Base-by-base conservation (phyloP, 2,113 vertebrate genomes). In the Romanogobio albipinnatus region DNA sequence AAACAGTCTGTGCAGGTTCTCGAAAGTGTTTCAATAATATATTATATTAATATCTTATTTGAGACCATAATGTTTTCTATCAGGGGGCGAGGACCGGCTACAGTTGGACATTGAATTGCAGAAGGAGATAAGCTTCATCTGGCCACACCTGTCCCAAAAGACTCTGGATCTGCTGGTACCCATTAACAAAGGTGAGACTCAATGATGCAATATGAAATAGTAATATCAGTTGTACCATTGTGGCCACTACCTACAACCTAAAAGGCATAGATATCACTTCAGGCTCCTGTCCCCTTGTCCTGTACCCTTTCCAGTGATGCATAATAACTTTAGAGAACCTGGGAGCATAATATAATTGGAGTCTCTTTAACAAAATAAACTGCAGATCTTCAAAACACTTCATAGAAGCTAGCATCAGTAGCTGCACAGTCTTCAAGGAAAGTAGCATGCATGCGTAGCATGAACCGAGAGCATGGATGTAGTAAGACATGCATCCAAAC, bases 61-160 rank as follows among this genome's bases (percentile, higher is more conserved):
- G 66, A 68, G 8, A 22, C 17, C 36, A 43, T n/a, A 6, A 39
- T 77, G 47, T 68, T 47, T 74, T 8, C n/a, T 68, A 45, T 8
- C 91, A 99, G 98, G 98, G 76, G 98, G 98, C 71, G 98, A 98
- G 89, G 98, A 99, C 83, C 96, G 97, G 64, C 91, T 97, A 66
- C 97, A 96, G 90, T 89, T 99, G 83, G 98, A 99, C 81, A 88
- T 92, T 0, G 98, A 99, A 89, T 95, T 99, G 36, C 97, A 99
- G 87, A 99, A 96, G 90, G 98, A 99, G 92, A 99, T 98, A 88
- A 95, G 98, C 88, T 95, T 97, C 84, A 99, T 98, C 89, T 99
- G 98, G 98, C 98, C 98, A 82, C 97, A 99, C 88, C 94, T 99
- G 47, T 97, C 98, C 10, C 98, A 99, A 94, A 99, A 99, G 94